Evolutionary conservation across 2,797 vertebrate species (phyloP).

Genomic region (Acrossocheilus fasciatus): DNA sequence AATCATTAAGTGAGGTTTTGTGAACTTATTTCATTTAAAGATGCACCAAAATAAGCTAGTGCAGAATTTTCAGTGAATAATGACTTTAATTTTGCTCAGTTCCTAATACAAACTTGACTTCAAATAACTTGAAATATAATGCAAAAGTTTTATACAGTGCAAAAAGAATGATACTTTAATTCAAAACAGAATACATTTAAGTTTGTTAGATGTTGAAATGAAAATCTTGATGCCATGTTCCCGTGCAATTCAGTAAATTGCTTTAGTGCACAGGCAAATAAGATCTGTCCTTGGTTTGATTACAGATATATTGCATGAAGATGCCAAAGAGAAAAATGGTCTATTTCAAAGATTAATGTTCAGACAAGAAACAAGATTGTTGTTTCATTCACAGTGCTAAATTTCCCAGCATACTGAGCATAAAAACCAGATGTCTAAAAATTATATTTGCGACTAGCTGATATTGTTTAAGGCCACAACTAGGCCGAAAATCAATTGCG

Average conservation of each 20-base stretch:
- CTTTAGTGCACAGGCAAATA: neutral
- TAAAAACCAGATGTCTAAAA: constrained; percentile 35
- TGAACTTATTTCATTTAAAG: neutral
- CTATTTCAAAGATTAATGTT: constrained; percentile 46
- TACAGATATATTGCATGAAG: constrained; percentile 28
- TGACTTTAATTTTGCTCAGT: neutral
- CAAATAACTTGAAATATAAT: neutral
- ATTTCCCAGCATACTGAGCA: constrained; percentile 19
- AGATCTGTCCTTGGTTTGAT: constrained; percentile 38
- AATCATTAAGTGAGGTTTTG: neutral
- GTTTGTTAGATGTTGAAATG: neutral
- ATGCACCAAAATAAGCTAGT: neutral
- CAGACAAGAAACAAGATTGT: constrained; percentile 44
- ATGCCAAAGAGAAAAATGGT: constrained; percentile 15
- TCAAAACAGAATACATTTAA: neutral
- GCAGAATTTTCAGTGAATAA: neutral
- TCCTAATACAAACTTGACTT: neutral
- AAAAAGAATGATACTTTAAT: neutral
- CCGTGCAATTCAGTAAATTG: constrained; percentile 11
- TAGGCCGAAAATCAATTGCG: constrained; percentile 25
- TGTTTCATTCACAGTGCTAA: neutral
- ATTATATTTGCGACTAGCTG: neutral
- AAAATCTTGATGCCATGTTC: neutral
- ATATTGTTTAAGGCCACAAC: constrained; percentile 15
- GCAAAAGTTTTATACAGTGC: neutral